Evolutionary conservation across 2,797 vertebrate species (phyloP), one percentile per base, ranked within the genome.

Genomic region (Coccyzus lansbergi): DNA sequence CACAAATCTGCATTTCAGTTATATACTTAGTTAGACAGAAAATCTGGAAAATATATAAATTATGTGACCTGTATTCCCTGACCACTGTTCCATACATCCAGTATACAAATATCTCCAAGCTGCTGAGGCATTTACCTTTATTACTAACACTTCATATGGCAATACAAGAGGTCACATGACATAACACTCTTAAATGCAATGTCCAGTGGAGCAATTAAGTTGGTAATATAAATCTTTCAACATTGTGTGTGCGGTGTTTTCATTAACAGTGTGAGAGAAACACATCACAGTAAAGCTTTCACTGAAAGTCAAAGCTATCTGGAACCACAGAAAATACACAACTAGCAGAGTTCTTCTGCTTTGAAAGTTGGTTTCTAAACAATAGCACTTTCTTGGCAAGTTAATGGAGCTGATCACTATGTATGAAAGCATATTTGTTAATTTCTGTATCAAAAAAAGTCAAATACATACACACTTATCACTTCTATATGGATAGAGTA

Each of bases 1-100:
- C 22, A 77, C 33, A 86, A 63, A 77, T 36, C 38, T 59, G 26
- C 69, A 71, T 69, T 91, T 91, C 48, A 64, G 60, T 81, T 91
- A 44, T 60, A 86, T 83, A 90, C 92, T 68, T 79, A 90, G 82
- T 95, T 76, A 91, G 49, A 63, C 44, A 90, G 74, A 82, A 75
- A 88, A 31, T 65, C 22, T 1, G 0, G 38, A 70, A 88, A 90
- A 85, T 53, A 55, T 4, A 55, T 34, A 63, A 89, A 71, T 34
- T 53, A 11, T 33, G 16, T 44, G 44, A 85, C 7, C 46, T 81
- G 49, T 59, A 4, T 75, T 84, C 49, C 59, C 63, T 76, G 79
- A 82, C 63, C 68, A 52, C 63, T 17, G 4, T 55, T 58, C 49
- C 62, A 71, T 78, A 86, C 34, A 71, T 49, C 15, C 76, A 82